phyloP scores from a whole-genome alignment of 2,888 invertebrate species.

The Listrodromus nycthemerus region DNA sequence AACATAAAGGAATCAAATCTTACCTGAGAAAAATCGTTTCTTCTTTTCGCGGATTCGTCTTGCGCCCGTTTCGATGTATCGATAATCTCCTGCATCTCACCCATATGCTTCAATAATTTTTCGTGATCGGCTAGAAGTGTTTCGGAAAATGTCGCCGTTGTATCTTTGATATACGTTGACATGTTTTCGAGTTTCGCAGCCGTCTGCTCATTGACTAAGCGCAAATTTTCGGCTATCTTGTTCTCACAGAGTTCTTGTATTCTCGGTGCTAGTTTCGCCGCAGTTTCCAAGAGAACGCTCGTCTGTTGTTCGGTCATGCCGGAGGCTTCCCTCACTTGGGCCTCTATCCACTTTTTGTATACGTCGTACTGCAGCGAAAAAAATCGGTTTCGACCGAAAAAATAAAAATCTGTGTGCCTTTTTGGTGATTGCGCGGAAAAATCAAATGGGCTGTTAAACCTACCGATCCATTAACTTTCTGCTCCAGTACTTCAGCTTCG shows the following conservation, averaged over 20 bases:
- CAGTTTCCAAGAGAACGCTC: slow-evolving; percentile 69
- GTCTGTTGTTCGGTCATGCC: slow-evolving; percentile 72
- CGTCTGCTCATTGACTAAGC: slow-evolving; percentile 70
- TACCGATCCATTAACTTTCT: slow-evolving; percentile 73
- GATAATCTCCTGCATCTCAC: slow-evolving; percentile 69
- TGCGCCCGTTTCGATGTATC: slow-evolving; percentile 70
- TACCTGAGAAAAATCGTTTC: slow-evolving; percentile 59
- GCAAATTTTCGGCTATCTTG: slow-evolving; percentile 76
- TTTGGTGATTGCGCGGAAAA: neutral
- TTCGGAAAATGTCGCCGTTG: slow-evolving; percentile 72
- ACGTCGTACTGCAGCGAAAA: slow-evolving; percentile 71
- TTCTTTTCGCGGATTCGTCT: slow-evolving; percentile 69
- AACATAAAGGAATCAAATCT: slow-evolving; percentile 7
- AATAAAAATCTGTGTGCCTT: neutral
- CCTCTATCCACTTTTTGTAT: slow-evolving; percentile 75
- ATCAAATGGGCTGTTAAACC: slow-evolving; percentile 54
- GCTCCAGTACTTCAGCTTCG: slow-evolving; percentile 69
- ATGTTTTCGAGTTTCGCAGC: slow-evolving; percentile 74
- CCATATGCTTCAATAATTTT: slow-evolving; percentile 70
- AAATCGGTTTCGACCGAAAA: slow-evolving; percentile 17
- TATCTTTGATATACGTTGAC: slow-evolving; percentile 71
- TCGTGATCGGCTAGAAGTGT: slow-evolving; percentile 72
- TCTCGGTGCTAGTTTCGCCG: slow-evolving; percentile 71
- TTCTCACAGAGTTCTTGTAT: slow-evolving; percentile 75
- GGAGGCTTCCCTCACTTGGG: slow-evolving; percentile 70